Percentiles rank a stretch among this genome's conserved stretches.
phyloP scores from a whole-genome alignment of 2,888 invertebrate genomes.

The Volucella bombylans region DNA sequence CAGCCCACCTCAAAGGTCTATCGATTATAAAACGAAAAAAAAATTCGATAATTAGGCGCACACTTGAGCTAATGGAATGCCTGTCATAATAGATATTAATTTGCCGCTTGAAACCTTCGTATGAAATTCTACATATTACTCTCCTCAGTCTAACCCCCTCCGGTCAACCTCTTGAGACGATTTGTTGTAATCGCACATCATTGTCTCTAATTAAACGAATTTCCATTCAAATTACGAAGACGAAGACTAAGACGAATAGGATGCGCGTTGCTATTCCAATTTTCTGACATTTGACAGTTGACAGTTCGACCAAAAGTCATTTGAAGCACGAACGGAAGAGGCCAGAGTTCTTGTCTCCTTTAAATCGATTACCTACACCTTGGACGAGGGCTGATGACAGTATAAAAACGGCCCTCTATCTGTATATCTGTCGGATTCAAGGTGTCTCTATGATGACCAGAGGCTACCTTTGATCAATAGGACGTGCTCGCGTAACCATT shows the following conservation, averaged over 20 bases:
- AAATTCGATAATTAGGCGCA: conserved; percentile 68
- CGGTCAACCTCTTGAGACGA: background rate
- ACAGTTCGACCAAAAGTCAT: background rate
- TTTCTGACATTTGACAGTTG: conserved; percentile 46
- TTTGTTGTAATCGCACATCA: conserved; percentile 39
- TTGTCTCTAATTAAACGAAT: conserved; percentile 47
- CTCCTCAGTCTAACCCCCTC: background rate
- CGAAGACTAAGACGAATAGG: conserved; percentile 23
- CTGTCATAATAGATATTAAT: conserved; percentile 60
- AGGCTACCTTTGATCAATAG: background rate
- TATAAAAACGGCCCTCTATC: background rate
- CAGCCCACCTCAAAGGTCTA: background rate
- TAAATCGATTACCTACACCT: conserved; percentile 61
- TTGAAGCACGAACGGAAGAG: conserved; percentile 47
- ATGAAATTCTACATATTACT: background rate
- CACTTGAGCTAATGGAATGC: conserved; percentile 71
- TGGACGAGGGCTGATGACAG: conserved; percentile 49
- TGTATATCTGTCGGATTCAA: conserved; percentile 18
- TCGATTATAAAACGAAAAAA: conserved; percentile 10
- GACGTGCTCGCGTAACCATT: conserved; percentile 52
- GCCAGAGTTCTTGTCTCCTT: conserved; percentile 7
- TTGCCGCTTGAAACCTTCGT: conserved; percentile 22
- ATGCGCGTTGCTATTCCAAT: conserved; percentile 36
- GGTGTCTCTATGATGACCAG: conserved; percentile 18
- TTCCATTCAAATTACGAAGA: conserved; percentile 18